Evolutionary conservation across 2,888 invertebrate species (phyloP).

Genomic region (Itoplectis maculator): DNA sequence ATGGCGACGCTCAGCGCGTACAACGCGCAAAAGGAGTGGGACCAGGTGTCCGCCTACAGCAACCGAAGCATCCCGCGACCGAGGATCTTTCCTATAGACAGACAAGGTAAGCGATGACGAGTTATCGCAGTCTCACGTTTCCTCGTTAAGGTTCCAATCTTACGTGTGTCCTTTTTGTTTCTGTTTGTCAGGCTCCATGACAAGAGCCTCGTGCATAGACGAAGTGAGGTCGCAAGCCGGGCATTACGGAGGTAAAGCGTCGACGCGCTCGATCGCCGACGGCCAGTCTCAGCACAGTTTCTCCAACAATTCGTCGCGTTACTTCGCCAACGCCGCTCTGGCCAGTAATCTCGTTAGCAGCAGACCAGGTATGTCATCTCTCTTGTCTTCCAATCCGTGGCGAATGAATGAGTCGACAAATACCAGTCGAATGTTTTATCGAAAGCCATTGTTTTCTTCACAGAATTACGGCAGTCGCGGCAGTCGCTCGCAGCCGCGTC

Average conservation of each 20-base stretch:
- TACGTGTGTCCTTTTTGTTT: neutral
- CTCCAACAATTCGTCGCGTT: conserved; percentile 92
- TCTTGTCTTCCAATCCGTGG: neutral
- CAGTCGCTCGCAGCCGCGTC: conserved; percentile 94
- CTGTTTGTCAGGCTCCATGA: conserved; percentile 81
- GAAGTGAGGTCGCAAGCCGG: conserved; percentile 90
- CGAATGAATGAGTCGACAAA: neutral
- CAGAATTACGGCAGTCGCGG: conserved; percentile 94
- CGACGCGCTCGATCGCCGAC: conserved; percentile 91
- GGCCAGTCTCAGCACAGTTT: conserved; percentile 96
- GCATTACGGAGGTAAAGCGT: conserved; percentile 89
- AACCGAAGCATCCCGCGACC: conserved; percentile 95
- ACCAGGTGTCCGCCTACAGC: conserved; percentile 96
- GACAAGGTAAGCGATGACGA: conserved; percentile 82
- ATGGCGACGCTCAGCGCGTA: conserved; percentile 94
- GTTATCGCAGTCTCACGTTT: too few relatives aligned
- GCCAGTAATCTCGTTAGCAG: conserved; percentile 92
- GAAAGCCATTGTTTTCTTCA: conserved; percentile 70
- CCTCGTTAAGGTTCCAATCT: too few relatives aligned
- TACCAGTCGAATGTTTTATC: neutral
- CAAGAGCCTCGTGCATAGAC: conserved; percentile 86
- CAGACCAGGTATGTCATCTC: conserved; percentile 87
- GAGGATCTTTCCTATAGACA: conserved; percentile 91
- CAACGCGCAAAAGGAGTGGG: conserved; percentile 95
- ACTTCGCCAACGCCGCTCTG: conserved; percentile 88